phyloP scores from a whole-genome alignment of 1,140 invertebrate species.

The Nephila pilipes region DNA sequence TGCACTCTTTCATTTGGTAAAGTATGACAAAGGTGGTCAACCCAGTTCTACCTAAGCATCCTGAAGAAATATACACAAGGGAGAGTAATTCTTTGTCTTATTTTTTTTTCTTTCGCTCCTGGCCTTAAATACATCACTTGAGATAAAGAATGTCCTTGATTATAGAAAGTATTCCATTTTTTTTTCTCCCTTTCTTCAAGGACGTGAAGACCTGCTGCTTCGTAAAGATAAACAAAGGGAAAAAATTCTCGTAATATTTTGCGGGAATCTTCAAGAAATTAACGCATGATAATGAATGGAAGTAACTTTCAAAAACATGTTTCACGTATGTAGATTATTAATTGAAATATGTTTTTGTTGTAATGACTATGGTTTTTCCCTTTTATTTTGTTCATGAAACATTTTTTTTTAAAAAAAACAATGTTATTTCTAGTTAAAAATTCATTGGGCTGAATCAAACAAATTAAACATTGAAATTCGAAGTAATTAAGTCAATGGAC shows the following conservation, averaged over 20 bases:
- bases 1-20: neutral
- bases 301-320: no score
- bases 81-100: neutral
- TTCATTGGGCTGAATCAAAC: no score
- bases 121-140: neutral
- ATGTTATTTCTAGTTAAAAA: no score
- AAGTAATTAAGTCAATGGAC: no score
- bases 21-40: constrained; percentile 1
- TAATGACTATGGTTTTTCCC: no score
- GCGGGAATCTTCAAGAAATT: no score
- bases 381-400: no score
- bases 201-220: neutral
- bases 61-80: neutral
- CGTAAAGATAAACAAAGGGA: neutral
- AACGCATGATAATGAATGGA: no score
- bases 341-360: no score
- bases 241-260: neutral
- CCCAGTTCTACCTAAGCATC: neutral
- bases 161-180: neutral
- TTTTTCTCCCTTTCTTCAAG: neutral
- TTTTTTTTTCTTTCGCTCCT: neutral
- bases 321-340: no score
- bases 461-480: no score
- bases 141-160: constrained; percentile 29
- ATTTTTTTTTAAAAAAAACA: no score